These are phyloP conservation scores for Chloroclysta siterata DNA, from an alignment of 2,888 invertebrate genomes.

Conservation along the genomic window DNA sequence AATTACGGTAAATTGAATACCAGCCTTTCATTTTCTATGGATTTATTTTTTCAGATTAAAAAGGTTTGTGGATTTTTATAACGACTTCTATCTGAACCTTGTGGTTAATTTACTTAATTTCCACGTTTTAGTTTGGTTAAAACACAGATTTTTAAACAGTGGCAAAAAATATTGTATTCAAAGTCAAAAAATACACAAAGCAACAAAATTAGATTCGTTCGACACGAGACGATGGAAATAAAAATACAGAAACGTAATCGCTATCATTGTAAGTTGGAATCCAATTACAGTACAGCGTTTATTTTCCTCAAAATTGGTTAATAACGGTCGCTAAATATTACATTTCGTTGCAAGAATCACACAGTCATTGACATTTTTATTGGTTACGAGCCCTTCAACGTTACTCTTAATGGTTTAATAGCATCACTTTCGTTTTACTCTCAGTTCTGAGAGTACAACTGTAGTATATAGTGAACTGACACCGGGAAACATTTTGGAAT, in stretches of 20 bases:
- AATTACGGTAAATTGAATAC: conserved; percentile 24
- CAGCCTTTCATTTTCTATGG: not conserved
- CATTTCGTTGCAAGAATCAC: conserved; percentile 14
- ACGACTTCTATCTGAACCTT: no score
- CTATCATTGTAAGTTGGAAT: conserved; percentile 10
- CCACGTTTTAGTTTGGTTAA: no score
- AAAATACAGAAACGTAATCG: conserved; percentile 7
- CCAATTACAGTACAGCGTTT: conserved; percentile 12
- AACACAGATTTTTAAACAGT: not conserved
- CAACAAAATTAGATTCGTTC: not conserved
- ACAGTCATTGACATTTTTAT: conserved; percentile 21
- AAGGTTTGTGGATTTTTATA: not conserved
- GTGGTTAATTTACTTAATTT: not conserved
- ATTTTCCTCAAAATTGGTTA: conserved; percentile 24
- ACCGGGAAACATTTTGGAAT: no score
- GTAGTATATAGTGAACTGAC: not conserved
- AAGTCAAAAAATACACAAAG: not conserved
- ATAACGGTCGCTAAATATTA: conserved; percentile 18
- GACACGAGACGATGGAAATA: conserved; percentile 1
- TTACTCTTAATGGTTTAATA: conserved; percentile 1
- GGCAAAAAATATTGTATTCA: not conserved
- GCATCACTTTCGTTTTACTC: conserved; percentile 6
- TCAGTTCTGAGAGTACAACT: not conserved
- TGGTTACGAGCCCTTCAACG: conserved; percentile 2
- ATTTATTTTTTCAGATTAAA: not conserved